Conservation (phyloP, 2,888 invertebrate genomes). For the Eupithecia pulchellata region DNA sequence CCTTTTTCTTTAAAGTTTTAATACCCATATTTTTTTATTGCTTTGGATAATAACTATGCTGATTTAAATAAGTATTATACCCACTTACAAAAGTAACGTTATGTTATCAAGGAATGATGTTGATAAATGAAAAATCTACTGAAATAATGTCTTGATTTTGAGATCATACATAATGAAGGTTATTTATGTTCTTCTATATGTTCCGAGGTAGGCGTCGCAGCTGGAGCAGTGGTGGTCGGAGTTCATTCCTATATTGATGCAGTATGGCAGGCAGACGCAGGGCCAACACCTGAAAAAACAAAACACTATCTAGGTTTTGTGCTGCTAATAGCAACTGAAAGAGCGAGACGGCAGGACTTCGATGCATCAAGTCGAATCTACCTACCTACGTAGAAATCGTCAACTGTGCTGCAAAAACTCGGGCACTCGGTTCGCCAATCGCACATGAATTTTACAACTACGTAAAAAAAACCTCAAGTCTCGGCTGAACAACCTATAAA, state of each 20-base stretch:
- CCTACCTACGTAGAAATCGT: too few relatives aligned
- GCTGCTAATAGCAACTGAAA: not conserved
- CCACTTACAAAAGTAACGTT: too few relatives aligned
- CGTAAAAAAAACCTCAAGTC: too few relatives aligned
- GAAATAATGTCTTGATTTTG: not conserved
- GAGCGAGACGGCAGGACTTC: not conserved
- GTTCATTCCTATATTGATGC: conserved; percentile 50
- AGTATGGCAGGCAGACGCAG: conserved; percentile 50
- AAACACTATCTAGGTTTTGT: not conserved
- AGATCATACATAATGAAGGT: not conserved
- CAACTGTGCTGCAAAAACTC: not conserved
- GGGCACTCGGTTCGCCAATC: not conserved
- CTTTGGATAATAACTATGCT: not conserved
- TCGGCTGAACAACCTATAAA: too few relatives aligned
- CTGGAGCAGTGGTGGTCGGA: conserved; percentile 2
- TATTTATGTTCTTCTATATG: conserved; percentile 1
- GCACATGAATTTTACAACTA: not conserved
- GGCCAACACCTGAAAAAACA: conserved; percentile 10
- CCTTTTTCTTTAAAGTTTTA: not conserved
- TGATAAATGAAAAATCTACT: not conserved
- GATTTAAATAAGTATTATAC: not conserved
- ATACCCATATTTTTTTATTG: not conserved
- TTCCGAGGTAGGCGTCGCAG: not conserved
- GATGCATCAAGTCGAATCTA: not conserved
- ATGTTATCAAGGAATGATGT: not conserved